Base-by-base conservation (phyloP, 30 jellyfish, hydroid and myxozoan species). In the Cassiopea xamachana region DNA sequence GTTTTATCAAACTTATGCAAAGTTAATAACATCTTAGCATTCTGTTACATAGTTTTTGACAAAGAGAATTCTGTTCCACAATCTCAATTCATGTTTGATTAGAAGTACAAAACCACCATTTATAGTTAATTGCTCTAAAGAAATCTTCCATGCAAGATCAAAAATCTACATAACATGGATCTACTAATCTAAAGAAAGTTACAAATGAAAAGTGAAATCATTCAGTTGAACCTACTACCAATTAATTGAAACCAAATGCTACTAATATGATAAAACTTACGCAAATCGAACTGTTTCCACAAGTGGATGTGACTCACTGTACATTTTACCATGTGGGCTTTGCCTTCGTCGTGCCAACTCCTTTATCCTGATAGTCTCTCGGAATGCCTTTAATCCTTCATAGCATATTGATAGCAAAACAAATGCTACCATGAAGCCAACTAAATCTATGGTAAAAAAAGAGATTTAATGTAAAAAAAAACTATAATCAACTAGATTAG, bases 371-470 rank as follows among this genome's bases (percentile, higher is more conserved):
- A 88, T 16, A 12, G 60, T 73, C 48, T 88, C 95, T 17, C 95
- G 89, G 68, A 80, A 48, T 48, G 95, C 90, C 55, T 88, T 88
- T 87, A 88, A 64, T 67, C 95, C 95, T 51, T 88, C 95, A 60
- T 88, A 88, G 39, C 80, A 18, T 13, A 88, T 50, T 47, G 87
- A 77, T 1, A 88, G 60, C 46, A 79, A 51, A 6, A 79, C 16
- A 51, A 88, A 88, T 9, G 87, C 90, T 1, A 88, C 45, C 95
- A 88, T 88, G 1, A 82, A 67, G 64, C 95, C 95, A 68, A 88
- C 79, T 70, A 88, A 67, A 44, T 70, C 94, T 87, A 51, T 7
- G 27, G 74, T 7, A 64, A 51, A 75, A 59, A 73, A 44, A 7
- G 72, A 47, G 2, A 27, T 7, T 77, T 4, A 13, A 15, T 47